These are phyloP conservation scores for Macrophya annulata DNA, from an alignment of 2,888 invertebrate species.

Conservation along the genomic window DNA sequence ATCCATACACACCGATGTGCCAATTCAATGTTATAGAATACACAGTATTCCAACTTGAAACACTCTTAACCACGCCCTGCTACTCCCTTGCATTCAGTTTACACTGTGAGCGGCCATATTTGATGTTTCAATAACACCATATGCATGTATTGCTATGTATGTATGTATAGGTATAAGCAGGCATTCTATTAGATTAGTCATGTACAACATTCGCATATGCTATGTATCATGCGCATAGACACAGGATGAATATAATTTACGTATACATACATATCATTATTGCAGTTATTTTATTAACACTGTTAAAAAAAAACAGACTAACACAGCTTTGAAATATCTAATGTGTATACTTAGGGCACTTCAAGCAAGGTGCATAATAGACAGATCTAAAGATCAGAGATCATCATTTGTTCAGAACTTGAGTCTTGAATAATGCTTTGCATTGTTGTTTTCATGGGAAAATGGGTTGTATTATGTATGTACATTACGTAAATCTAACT, in stretches of 20 bases:
- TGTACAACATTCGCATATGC: neutral
- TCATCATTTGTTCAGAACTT: constrained; percentile 40
- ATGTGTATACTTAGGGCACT: constrained; percentile 1
- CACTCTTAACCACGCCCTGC: constrained; percentile 52
- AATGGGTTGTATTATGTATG: constrained; percentile 6
- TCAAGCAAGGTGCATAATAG: constrained; percentile 46
- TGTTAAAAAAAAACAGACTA: neutral
- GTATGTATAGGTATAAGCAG: neutral
- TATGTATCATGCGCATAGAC: neutral
- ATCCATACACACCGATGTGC: constrained; percentile 1
- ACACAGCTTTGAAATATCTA: neutral
- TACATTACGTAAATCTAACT: constrained; percentile 38
- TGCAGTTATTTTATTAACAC: constrained; percentile 41
- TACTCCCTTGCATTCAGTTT: constrained; percentile 34
- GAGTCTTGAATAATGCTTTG: constrained; percentile 41
- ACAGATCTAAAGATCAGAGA: constrained; percentile 49
- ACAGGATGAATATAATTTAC: neutral
- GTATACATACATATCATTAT: neutral
- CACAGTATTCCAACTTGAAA: neutral
- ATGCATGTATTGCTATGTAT: neutral
- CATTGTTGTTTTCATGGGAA: constrained; percentile 36
- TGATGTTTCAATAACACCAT: constrained; percentile 32
- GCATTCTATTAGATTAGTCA: constrained; percentile 30
- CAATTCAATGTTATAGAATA: neutral
- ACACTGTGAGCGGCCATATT: constrained; percentile 63